A percentile compares a stretch with the other conserved stretches of the same genome.
phyloP scores from a whole-genome alignment of 2,113 vertebrate genomes.

The Orcinus orca region DNA sequence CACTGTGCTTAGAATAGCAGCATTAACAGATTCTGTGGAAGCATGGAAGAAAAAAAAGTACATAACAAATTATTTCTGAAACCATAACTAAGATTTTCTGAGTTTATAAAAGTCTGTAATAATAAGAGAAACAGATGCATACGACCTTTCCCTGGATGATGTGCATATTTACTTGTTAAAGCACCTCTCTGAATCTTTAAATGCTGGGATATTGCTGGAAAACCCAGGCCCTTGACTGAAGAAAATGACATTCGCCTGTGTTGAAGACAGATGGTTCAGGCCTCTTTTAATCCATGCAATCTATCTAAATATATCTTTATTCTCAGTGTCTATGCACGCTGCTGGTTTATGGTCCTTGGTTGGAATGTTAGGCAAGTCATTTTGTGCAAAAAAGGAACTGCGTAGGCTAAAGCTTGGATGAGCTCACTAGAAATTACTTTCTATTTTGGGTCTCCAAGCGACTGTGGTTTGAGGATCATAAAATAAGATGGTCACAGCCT shows the following conservation, averaged over 20 bases:
- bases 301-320: slow-evolving; percentile 74
- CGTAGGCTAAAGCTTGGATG: slow-evolving; percentile 77
- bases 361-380: slow-evolving; percentile 78
- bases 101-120: background rate
- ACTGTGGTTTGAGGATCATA: slow-evolving; percentile 66
- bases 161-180: slow-evolving; percentile 41
- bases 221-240: slow-evolving; percentile 29
- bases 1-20: slow-evolving; percentile 29
- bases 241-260: slow-evolving; percentile 51
- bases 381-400: slow-evolving; percentile 74
- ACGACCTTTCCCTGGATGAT: background rate
- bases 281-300: slow-evolving; percentile 60
- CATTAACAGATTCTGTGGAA: slow-evolving; percentile 19
- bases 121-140: slow-evolving; percentile 30
- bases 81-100: slow-evolving; percentile 16
- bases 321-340: slow-evolving; percentile 63
- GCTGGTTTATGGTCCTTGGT: slow-evolving; percentile 72
- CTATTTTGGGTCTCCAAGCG: slow-evolving; percentile 62
- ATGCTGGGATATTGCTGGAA: slow-evolving; percentile 37
- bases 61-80: slow-evolving; percentile 44
- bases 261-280: slow-evolving; percentile 72
- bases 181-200: slow-evolving; percentile 38
- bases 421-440: slow-evolving; percentile 75
- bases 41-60: background rate
- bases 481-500: slow-evolving; percentile 61